Evolutionary conservation across 2,888 invertebrate genomes (phyloP).

Genomic region (Chloromyia formosa): DNA sequence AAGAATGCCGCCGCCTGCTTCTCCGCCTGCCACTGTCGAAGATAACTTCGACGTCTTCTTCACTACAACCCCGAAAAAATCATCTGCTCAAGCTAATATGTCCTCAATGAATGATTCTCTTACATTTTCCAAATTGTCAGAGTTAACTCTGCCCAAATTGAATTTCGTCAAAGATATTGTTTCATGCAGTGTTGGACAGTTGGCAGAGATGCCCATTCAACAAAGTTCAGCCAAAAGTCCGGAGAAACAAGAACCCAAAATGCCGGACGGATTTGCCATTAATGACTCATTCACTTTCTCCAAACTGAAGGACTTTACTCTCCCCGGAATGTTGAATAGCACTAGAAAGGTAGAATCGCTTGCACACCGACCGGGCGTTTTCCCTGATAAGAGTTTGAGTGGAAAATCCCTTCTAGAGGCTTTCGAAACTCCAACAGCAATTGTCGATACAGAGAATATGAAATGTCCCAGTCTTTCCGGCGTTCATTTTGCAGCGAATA

Average conservation of each 20-base stretch:
- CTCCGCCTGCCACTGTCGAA: background rate
- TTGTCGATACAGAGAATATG: background rate
- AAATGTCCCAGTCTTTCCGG: background rate
- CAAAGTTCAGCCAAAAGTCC: conserved; percentile 9
- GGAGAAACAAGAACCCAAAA: conserved; percentile 45
- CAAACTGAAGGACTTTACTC: background rate
- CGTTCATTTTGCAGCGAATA: background rate
- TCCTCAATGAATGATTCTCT: conserved; percentile 28
- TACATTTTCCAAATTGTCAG: conserved; percentile 29
- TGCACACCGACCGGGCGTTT: background rate
- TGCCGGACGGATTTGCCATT: conserved; percentile 1
- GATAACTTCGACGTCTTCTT: conserved; percentile 35
- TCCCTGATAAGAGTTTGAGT: background rate
- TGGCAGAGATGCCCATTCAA: background rate
- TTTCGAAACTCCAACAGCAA: background rate
- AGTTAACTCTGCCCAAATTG: conserved; percentile 29
- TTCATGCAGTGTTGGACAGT: background rate
- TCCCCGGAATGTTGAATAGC: conserved; percentile 13
- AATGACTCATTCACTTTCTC: conserved; percentile 43
- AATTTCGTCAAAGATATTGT: background rate
- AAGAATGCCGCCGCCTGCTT: no score
- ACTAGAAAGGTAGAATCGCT: background rate
- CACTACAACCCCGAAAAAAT: conserved; percentile 26
- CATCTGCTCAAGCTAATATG: background rate
- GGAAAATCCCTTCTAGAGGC: conserved; percentile 1